Percentiles rank a stretch among this genome's conserved stretches.
These are phyloP conservation scores for Pelvicachromis taeniatus DNA, from an alignment of 2,113 vertebrate species.

Conservation along the genomic window DNA sequence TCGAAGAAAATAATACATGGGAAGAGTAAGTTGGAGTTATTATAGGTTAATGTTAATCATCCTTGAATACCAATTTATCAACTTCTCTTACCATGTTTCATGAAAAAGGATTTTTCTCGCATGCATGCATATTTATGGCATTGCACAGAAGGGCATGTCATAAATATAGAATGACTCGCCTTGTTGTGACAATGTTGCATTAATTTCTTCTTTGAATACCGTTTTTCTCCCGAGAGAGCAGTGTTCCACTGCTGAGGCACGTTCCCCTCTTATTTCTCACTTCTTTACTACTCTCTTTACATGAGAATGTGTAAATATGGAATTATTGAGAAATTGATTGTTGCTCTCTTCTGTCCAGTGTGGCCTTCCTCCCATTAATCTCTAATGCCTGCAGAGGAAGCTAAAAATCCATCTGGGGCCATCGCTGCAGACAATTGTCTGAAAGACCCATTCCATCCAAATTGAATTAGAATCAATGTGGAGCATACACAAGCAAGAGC, in stretches of 20 bases:
- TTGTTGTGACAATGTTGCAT: background rate
- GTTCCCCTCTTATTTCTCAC: background rate
- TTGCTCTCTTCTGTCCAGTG: constrained; percentile 48
- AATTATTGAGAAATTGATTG: constrained; percentile 69
- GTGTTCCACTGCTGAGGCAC: background rate
- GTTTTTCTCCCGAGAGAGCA: background rate
- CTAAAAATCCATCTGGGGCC: constrained; percentile 73
- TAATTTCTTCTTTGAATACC: background rate
- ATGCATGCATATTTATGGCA: background rate
- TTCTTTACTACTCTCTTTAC: constrained; percentile 24
- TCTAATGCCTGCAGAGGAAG: constrained; percentile 63
- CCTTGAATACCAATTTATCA: background rate
- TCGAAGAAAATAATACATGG: background rate
- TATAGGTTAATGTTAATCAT: background rate
- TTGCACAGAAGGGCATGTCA: background rate
- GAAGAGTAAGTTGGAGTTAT: background rate
- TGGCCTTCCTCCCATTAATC: constrained; percentile 71
- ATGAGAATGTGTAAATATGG: constrained; percentile 70
- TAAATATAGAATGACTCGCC: constrained; percentile 1
- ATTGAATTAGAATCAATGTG: constrained; percentile 77
- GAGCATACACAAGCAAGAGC: constrained; percentile 67
- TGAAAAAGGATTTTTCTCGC: background rate
- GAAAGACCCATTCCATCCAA: constrained; percentile 74
- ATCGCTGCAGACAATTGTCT: constrained; percentile 73
- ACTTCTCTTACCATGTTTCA: background rate